Evolutionary conservation across 2,113 vertebrate species (phyloP).

Genomic region (Galbula dea): DNA sequence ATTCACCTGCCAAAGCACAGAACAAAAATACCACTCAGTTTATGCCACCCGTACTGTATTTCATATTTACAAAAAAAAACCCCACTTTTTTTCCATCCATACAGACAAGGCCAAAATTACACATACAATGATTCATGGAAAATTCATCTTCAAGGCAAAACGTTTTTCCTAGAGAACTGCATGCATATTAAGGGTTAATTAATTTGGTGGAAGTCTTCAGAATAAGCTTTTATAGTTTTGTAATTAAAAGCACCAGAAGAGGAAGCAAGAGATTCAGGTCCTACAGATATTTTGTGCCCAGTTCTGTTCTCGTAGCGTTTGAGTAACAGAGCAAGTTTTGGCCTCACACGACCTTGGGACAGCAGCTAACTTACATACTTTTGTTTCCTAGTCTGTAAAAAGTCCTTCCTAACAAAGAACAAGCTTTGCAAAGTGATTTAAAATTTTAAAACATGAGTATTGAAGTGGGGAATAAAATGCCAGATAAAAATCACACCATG

Average conservation of each 20-base stretch:
- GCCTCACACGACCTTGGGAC: background rate
- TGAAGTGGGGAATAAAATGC: background rate
- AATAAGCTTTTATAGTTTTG: background rate
- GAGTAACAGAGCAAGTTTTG: background rate
- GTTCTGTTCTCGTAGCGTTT: background rate
- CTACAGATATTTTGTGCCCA: background rate
- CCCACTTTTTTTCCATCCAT: background rate
- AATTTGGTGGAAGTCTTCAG: background rate
- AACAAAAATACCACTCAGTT: background rate
- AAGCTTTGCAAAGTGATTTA: background rate
- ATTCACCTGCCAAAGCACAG: conserved; percentile 81
- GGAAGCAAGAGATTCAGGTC: background rate
- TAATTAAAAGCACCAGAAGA: background rate
- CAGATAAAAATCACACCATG: background rate
- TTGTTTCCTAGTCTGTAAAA: background rate
- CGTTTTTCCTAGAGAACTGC: background rate
- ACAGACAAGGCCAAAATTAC: background rate
- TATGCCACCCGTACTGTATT: background rate
- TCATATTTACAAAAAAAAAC: background rate
- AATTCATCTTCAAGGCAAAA: background rate
- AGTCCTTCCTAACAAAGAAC: background rate
- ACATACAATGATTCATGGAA: background rate
- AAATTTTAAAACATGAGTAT: background rate
- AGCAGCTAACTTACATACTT: background rate
- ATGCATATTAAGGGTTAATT: background rate